Evolutionary conservation across 2,113 vertebrate genomes (phyloP).

Genomic region (Pyrgilauda ruficollis): DNA sequence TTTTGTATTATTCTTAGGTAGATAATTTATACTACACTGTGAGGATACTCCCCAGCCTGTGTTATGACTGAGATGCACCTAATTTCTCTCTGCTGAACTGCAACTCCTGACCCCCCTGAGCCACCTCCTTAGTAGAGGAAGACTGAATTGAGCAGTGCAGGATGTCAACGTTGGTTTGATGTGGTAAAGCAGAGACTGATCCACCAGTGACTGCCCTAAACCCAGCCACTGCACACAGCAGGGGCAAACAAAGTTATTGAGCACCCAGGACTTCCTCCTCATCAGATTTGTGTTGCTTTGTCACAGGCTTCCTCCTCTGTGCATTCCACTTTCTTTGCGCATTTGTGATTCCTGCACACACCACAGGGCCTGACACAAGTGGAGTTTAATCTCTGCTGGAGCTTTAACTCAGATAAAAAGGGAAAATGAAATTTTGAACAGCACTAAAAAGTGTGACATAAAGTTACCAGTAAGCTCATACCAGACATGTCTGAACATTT

Average conservation of each 20-base stretch:
- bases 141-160: not conserved
- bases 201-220: not conserved
- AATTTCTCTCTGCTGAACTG: not conserved
- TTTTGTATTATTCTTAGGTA: not conserved
- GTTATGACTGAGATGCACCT: not conserved
- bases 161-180: accelerated
- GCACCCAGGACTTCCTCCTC: not conserved
- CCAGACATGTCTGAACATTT: constrained; percentile 90
- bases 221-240: not conserved
- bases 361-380: not conserved
- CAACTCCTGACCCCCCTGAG: not conserved
- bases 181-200: not conserved
- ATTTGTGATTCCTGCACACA: not conserved
- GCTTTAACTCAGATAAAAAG: not conserved
- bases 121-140: not conserved
- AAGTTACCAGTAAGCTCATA: constrained; percentile 64
- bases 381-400: not conserved
- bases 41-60: not conserved
- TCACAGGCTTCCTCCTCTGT: not conserved
- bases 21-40: not conserved
- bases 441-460: not conserved
- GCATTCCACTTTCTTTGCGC: not conserved
- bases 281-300: not conserved
- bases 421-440: not conserved
- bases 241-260: not conserved